Base-by-base conservation (phyloP, 2,888 invertebrate genomes). In the Latrodectus elegans region DNA sequence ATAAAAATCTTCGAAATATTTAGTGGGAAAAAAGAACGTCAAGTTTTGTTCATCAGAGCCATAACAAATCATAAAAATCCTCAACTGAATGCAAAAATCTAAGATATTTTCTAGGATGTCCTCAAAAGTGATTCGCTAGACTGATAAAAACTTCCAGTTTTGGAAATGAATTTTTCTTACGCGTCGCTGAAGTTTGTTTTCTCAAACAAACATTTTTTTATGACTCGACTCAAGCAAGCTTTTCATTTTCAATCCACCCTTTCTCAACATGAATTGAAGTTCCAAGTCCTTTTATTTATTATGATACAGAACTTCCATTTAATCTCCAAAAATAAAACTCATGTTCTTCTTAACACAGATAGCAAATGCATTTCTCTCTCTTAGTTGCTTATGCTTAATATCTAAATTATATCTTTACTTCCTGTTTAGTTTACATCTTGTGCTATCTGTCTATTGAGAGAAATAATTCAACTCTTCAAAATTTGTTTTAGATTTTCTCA, bases 131-230 rank as follows among this genome's bases (percentile, higher is more conserved):
- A 82, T 70, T 53, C 75, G 22, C 55, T 75, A 75, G 38, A 49
- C 53, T 75, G 70, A 82, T 70, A 81, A 81, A 38, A 80, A 80
- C 15, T 65, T 80, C 53, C 53, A 77, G 55, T 71, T 71, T 60
- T 51, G 55, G 70, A 79, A 79, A 79, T 71, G 79, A 70, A 79
- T 79, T 79, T 71, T 60, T 22, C 53, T 55, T 15, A 15, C 38
- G 26, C 53, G 55, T 15, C 60, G 64, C 55, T 70, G 67, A 79
- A 71, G 60, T 79, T 79, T 79, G 70, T 71, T 70, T 79, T 26
- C 15, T 14, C 38, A 70, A 67, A 51, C 71, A 67, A 60, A 79
- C 60, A 70, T 71, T 70, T 71, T n/a, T 71, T 79, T 71, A 79
- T 49, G 70, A 60, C 60, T 51, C n/a, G 60, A 70, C 60, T 60